These are phyloP conservation scores for Xiphorhynchus erythropygius DNA, from an alignment of 2,797 vertebrate species.

Conservation along the genomic window DNA sequence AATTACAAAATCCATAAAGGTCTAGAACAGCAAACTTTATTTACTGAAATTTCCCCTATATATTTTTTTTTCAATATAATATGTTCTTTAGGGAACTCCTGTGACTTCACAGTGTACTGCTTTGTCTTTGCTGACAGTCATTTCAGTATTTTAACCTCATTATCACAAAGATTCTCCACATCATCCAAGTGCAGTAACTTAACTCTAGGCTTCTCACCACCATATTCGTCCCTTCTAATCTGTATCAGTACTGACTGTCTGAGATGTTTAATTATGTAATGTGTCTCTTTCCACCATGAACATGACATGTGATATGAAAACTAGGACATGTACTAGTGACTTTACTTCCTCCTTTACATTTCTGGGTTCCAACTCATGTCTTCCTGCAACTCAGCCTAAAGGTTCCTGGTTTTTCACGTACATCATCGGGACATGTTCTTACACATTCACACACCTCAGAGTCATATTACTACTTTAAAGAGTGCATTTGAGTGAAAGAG, in stretches of 20 bases:
- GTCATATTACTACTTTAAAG: background rate
- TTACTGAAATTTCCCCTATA: background rate
- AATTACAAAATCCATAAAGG: background rate
- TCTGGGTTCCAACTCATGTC: background rate
- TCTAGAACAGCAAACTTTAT: background rate
- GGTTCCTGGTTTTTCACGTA: background rate
- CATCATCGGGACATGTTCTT: fast-evolving
- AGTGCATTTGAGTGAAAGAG: background rate
- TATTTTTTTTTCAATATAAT: background rate
- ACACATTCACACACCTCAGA: background rate
- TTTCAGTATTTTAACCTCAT: background rate
- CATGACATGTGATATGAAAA: background rate
- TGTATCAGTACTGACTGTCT: background rate
- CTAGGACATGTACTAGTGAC: background rate
- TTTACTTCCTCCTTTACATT: background rate
- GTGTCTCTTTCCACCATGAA: background rate
- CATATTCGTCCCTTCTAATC: background rate
- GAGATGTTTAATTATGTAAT: background rate
- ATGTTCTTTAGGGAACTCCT: background rate
- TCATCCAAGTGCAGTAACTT: background rate
- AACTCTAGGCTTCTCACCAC: background rate
- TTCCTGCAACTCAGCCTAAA: background rate
- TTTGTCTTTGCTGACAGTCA: background rate
- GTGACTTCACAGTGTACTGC: background rate
- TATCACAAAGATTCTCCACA: background rate